Evolutionary conservation across 2,888 invertebrate species (phyloP), one percentile per base, ranked within the genome.

Genomic region (Drosophila stalkeri): DNA sequence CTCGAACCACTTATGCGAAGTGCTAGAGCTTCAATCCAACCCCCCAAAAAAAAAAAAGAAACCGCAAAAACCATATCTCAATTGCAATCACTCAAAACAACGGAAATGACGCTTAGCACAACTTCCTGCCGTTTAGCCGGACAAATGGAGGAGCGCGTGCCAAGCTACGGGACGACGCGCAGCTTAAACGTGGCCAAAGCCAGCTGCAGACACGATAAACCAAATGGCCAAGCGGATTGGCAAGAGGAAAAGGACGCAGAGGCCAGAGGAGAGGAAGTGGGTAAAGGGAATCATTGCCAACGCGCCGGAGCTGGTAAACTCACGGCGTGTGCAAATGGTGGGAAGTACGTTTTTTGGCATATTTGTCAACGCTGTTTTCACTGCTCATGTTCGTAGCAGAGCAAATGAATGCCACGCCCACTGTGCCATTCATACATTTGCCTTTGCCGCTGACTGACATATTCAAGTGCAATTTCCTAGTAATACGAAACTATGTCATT

Each of bases 81-180:
- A 90, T 91, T 90, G 89, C 89, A 89, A 89, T 89, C 89, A 89
- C 91, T 89, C 89, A 89, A 91, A 89, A 82, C 85, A 86, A 79
- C 89, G 89, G 89, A 91, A 91, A 91, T 90, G 91, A 87, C 87
- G 90, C 91, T 91, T 86, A 91, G 91, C 85, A 81, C 84, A 90
- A 86, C 86, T 86, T 86, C 86, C 86, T 82, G 89, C 89, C 86
- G 81, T 83, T 80, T 77, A 71, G 72, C 52, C 68, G 80, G 82
- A 81, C 81, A 76, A 73, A 72, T 77, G 66, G 66, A 72, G 55
- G 60, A 65, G 47, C 82, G 70, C 70, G 70, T 69, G 73, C 76
- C 67, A 56, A 63, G 85, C 63, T 60, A 77, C 52, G 68, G 87
- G 67, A 81, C 70, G 66, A 89, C 75, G 85, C 86, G 84, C 86